Base-by-base conservation (phyloP, 2,888 invertebrate species). In the Drosophila flavopinicola region DNA sequence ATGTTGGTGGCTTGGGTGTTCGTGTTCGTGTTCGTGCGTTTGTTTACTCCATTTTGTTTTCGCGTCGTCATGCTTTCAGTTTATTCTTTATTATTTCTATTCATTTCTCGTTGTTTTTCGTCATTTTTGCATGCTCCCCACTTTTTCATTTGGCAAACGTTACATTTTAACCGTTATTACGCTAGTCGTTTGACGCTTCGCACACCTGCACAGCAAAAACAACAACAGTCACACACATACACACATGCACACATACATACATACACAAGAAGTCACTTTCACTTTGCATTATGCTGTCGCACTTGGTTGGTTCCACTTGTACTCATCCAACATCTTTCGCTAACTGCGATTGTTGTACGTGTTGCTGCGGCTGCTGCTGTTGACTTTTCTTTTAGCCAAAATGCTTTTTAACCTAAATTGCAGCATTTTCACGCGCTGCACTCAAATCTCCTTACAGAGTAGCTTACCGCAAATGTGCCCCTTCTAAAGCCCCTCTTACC, bases 191-290 rank as follows among this genome's bases (percentile, higher is more conserved):
- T 25, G 15, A 60, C 77, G 60, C 57, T 59, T 23, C 60, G 51
- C 54, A 48, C 45, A 59, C 59, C 49, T 53, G n/a, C n/a, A n/a
- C 58, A 41, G n/a, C 11, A 23, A 11, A 11, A 54, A 15, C n/a
- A 33, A 6, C 38, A 49, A 41, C 52, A 41, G 48, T 5, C 17
- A 38, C 44, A 45, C 32, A 49, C 53, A 64, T 41, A 70, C 59
- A 68, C 63, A 64, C 64, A 54, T 69, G 51, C 64, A 64, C 74
- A 49, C n/a, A n/a, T n/a, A n/a, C n/a, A n/a, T n/a, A n/a, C n/a
- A n/a, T n/a, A n/a, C n/a, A n/a, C n/a, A n/a, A n/a, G n/a, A n/a
- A 64, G 58, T 76, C 79, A 79, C 77, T 79, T 79, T 84, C 66
- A 64, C 66, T 74, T 54, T 63, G 53, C 61, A 70, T 77, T 74